Percentiles rank a stretch among this genome's conserved stretches.
These are phyloP conservation scores for Sarcophaga bullata DNA, from an alignment of 1,140 invertebrate genomes.

Conservation along the genomic window DNA sequence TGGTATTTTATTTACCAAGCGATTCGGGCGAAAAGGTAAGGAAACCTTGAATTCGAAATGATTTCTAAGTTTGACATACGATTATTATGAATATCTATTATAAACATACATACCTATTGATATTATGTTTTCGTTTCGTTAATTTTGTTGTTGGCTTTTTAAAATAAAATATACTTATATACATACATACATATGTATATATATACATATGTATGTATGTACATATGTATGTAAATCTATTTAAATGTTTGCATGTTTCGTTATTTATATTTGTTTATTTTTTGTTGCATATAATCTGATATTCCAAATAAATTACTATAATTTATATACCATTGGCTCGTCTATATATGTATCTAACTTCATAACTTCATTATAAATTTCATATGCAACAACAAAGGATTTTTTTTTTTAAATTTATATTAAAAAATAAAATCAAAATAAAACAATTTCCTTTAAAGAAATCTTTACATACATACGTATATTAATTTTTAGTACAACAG, in stretches of 20 bases:
- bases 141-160: neutral
- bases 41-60: neutral
- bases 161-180: neutral
- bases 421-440: too few relatives aligned
- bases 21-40: conserved; percentile 93
- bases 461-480: too few relatives aligned
- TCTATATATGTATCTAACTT: too few relatives aligned
- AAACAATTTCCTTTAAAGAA: too few relatives aligned
- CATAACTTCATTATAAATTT: too few relatives aligned
- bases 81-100: neutral
- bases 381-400: too few relatives aligned
- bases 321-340: too few relatives aligned
- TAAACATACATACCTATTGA: neutral
- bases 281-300: neutral
- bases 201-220: neutral
- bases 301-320: neutral
- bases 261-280: neutral
- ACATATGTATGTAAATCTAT: neutral
- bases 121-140: neutral
- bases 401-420: too few relatives aligned
- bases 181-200: neutral
- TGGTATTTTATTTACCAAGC: conserved; percentile 96
- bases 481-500: too few relatives aligned
- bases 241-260: conserved; percentile 4
- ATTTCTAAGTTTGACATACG: neutral